Base-by-base conservation (phyloP, 2,797 vertebrate genomes). In the Cetoscarus ocellatus region DNA sequence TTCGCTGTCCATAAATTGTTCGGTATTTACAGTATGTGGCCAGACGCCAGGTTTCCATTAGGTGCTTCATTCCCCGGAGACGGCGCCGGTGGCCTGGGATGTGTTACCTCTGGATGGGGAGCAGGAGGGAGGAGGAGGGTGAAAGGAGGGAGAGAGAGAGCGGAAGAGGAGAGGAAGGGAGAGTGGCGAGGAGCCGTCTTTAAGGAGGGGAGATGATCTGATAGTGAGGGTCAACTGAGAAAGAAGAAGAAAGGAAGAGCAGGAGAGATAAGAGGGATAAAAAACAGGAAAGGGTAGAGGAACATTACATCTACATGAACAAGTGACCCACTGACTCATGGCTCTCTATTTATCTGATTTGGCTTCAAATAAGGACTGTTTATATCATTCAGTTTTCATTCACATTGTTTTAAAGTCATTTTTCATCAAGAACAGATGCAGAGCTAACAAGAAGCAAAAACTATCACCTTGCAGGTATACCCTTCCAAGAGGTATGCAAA, bases 21-120 rank as follows among this genome's bases (percentile, higher is more conserved):
- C 50, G 86, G 84, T 91, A 93, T 91, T 94, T 94, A 86, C 84
- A 91, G 67, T 89, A 85, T 84, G 69, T 92, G 94, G 91, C 87
- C 62, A 75, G 81, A 74, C 44, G 90, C 92, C 91, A 89, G 89
- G 90, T 93, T 91, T 94, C 90, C 90, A 88, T 91, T 90, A 90
- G 92, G 84, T 77, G 77, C 79, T 92, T 83, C 9, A 75, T 91
- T 92, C 89, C 85, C 82, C 90, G 86, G 86, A 92, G 72, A 77
- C 62, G 83, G 85, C 85, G 86, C 85, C 79, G 82, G 90, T 90
- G 85, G 90, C 83, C 90, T 93, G 89, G 90, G 88, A 90, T 90
- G 86, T 80, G 86, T 94, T 92, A 86, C 87, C 87, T 88, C 84
- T 75, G 83, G 67, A 80, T 54, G 51, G 71, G 75, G 76, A 70